Conservation (phyloP, 2,113 vertebrate genomes). For the Stigmatopora argus region DNA sequence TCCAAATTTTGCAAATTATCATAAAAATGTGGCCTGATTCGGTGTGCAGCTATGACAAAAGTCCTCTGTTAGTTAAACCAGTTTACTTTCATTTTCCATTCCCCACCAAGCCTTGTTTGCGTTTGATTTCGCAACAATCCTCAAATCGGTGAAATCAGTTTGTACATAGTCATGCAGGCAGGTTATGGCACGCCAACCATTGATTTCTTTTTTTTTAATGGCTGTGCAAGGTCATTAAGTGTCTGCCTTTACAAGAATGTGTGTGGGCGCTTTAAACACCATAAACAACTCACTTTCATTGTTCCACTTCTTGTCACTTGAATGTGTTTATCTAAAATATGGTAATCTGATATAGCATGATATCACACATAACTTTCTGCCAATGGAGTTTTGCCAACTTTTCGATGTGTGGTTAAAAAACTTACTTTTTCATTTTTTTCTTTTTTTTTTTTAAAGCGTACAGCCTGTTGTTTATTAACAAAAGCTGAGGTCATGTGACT, state of each 20-base stretch:
- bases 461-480: constrained; percentile 46
- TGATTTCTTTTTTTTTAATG: background rate
- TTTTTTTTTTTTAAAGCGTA: constrained; percentile 29
- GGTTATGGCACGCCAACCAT: constrained; percentile 16
- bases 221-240: background rate
- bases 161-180: background rate
- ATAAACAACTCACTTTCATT: constrained; percentile 8
- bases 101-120: background rate
- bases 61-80: background rate
- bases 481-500: constrained; percentile 31
- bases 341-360: background rate
- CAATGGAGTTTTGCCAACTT: background rate
- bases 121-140: background rate
- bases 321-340: background rate
- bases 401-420: constrained; percentile 18
- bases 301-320: background rate
- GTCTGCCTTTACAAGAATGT: background rate
- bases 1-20: background rate
- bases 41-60: background rate
- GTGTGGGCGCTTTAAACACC: background rate
- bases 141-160: background rate
- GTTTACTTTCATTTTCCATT: constrained; percentile 44
- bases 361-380: background rate
- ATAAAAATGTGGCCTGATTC: background rate
- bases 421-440: constrained; percentile 17